These are phyloP conservation scores for Acrossocheilus wenchowensis DNA, from an alignment of 2,797 vertebrate species.

Conservation along the genomic window DNA sequence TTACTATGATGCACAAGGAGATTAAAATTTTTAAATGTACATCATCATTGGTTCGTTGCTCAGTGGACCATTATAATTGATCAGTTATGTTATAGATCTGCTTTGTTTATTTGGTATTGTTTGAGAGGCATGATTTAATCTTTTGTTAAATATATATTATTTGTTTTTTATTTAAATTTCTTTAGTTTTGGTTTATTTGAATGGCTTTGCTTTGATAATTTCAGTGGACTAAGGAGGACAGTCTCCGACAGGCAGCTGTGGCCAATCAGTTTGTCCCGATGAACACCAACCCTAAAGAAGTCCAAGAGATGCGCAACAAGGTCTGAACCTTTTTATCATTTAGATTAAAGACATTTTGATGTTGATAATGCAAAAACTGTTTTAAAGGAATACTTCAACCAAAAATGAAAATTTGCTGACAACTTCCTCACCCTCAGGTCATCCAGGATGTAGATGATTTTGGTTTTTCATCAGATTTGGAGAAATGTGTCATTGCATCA, in stretches of 20 bases:
- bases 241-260: slow-evolving; percentile 88
- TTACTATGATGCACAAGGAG: not conserved
- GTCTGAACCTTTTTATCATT: slow-evolving; percentile 68
- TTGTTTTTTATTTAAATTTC: slow-evolving; percentile 21
- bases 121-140: slow-evolving; percentile 84
- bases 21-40: slow-evolving; percentile 21
- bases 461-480: not conserved
- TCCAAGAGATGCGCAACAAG: slow-evolving; percentile 99
- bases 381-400: not conserved
- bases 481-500: not conserved
- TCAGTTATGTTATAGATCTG: slow-evolving; percentile 60
- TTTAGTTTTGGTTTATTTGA: slow-evolving; percentile 49
- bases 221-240: slow-evolving; percentile 98
- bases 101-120: slow-evolving; percentile 69
- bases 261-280: slow-evolving; percentile 98
- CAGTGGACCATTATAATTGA: slow-evolving; percentile 57
- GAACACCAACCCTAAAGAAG: slow-evolving; percentile 98
- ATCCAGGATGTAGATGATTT: not conserved
- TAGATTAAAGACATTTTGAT: not conserved
- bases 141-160: slow-evolving; percentile 54
- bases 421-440: not conserved
- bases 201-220: slow-evolving; percentile 78
- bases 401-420: not conserved
- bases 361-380: not conserved
- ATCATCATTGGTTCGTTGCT: slow-evolving; percentile 80